Conservation (phyloP, 2,888 invertebrate genomes). For the Nemurella pictetii region DNA sequence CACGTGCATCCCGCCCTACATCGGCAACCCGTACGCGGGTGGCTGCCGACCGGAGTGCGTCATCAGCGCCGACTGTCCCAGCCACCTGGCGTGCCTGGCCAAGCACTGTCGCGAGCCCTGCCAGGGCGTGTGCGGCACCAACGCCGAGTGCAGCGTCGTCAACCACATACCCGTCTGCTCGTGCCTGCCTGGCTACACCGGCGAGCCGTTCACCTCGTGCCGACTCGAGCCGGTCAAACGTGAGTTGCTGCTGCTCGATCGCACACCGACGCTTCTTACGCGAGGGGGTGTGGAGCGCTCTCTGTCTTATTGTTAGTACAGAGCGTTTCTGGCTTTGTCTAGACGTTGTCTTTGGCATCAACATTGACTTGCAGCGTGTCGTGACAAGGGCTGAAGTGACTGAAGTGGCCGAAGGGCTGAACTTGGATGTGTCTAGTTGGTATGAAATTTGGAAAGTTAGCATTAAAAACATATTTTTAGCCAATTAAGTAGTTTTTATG, state of each 20-base stretch:
- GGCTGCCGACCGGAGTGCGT: slow-evolving; percentile 87
- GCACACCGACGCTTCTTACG: too few relatives aligned
- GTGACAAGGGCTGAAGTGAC: too few relatives aligned
- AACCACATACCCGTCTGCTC: slow-evolving; percentile 83
- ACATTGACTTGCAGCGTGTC: too few relatives aligned
- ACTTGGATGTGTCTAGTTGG: too few relatives aligned
- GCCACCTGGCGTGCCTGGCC: slow-evolving; percentile 75
- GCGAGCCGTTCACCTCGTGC: slow-evolving; percentile 83
- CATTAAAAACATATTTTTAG: too few relatives aligned
- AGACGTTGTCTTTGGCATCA: too few relatives aligned
- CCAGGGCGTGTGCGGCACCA: slow-evolving; percentile 78
- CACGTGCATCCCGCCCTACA: slow-evolving; percentile 84
- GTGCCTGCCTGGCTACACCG: slow-evolving; percentile 74
- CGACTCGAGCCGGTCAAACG: slow-evolving; percentile 60
- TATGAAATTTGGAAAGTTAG: too few relatives aligned
- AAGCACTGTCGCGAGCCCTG: slow-evolving; percentile 87
- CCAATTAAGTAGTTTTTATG: too few relatives aligned
- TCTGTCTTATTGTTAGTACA: too few relatives aligned
- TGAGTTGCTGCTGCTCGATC: slow-evolving; percentile 53
- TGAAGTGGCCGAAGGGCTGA: too few relatives aligned
- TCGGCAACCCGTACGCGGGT: slow-evolving; percentile 82
- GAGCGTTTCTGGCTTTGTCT: too few relatives aligned
- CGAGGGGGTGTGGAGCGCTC: too few relatives aligned
- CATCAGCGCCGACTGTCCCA: slow-evolving; percentile 78
- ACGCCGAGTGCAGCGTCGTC: slow-evolving; percentile 79